A percentile compares a stretch with the other conserved stretches of the same genome.
Conservation (phyloP, 2,888 invertebrate species). For the Xylophagus ater region DNA sequence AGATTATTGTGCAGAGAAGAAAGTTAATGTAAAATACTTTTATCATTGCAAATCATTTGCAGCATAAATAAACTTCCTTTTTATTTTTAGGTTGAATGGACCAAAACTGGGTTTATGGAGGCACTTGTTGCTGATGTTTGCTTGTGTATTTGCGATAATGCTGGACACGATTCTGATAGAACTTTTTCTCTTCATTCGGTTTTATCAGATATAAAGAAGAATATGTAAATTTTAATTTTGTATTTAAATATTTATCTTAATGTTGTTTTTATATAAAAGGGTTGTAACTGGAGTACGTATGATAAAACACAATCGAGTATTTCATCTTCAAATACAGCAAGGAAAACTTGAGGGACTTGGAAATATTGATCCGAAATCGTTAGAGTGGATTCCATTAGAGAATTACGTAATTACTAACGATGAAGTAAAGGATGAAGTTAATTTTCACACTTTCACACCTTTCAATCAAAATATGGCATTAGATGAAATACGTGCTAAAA, state of each 20-base stretch:
- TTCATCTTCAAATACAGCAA: slow-evolving; percentile 64
- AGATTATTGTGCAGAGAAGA: too few species aligned
- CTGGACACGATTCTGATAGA: slow-evolving; percentile 52
- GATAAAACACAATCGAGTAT: slow-evolving; percentile 55
- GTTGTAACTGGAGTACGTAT: slow-evolving; percentile 62
- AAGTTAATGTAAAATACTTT: too few species aligned
- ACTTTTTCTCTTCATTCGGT: slow-evolving; percentile 59
- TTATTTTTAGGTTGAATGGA: too few species aligned
- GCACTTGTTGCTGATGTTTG: too few species aligned
- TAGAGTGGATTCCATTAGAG: slow-evolving; percentile 54
- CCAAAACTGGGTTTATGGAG: too few species aligned
- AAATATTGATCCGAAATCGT: slow-evolving; percentile 43
- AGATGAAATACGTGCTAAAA: slow-evolving; percentile 56
- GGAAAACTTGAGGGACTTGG: slow-evolving; percentile 51
- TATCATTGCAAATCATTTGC: too few species aligned
- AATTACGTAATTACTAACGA: slow-evolving; percentile 40
- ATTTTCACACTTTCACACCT: slow-evolving; percentile 61
- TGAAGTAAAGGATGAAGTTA: slow-evolving; percentile 45
- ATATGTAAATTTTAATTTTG: too few species aligned
- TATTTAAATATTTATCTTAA: too few species aligned
- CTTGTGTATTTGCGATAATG: slow-evolving; percentile 68
- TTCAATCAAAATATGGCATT: slow-evolving; percentile 60
- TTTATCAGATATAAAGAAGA: slow-evolving; percentile 43
- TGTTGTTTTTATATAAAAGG: slow-evolving; percentile 35
- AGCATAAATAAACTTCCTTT: too few species aligned